Conservation (phyloP, 2,888 invertebrate species). For the Carpatolechia fugitivella region DNA sequence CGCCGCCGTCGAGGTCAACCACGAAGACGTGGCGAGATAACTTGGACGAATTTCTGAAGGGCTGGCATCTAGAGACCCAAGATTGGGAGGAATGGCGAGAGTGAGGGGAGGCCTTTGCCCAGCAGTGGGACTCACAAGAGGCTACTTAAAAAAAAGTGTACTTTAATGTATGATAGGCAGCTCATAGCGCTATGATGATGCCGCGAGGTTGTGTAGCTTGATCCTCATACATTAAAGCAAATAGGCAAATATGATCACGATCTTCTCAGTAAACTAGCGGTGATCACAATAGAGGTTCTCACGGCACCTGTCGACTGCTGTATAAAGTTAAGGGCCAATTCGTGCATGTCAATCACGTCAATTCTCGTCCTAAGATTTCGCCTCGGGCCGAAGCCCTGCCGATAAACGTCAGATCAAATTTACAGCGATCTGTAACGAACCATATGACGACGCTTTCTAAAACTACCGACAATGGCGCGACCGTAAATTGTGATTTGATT, state of each 20-base stretch:
- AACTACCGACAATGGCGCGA: conserved; percentile 5
- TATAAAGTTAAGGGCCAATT: conserved; percentile 40
- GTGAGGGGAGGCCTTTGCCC: too few relatives aligned
- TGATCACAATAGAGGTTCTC: conserved; percentile 35
- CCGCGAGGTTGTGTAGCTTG: conserved; percentile 1
- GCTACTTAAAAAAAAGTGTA: too few relatives aligned
- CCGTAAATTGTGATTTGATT: neutral
- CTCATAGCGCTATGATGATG: too few relatives aligned
- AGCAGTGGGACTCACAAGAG: too few relatives aligned
- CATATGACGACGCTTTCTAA: conserved; percentile 29
- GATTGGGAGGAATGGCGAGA: too few relatives aligned
- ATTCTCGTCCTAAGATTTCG: conserved; percentile 30
- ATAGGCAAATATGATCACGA: conserved; percentile 14
- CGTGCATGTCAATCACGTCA: conserved; percentile 53
- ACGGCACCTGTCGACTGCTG: conserved; percentile 41
- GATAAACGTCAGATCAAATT: conserved; percentile 29
- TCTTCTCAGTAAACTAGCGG: conserved; percentile 13
- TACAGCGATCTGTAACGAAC: conserved; percentile 26
- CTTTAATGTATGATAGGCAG: too few relatives aligned
- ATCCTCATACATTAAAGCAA: conserved; percentile 9
- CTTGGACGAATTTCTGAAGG: too few relatives aligned
- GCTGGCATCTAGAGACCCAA: too few relatives aligned
- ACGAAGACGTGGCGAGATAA: too few relatives aligned
- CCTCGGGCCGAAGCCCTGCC: conserved; percentile 23
- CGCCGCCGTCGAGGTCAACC: too few relatives aligned